Evolutionary conservation across 2,797 vertebrate species (phyloP), one percentile per base, ranked within the genome.

Genomic region (Anas georgica): DNA sequence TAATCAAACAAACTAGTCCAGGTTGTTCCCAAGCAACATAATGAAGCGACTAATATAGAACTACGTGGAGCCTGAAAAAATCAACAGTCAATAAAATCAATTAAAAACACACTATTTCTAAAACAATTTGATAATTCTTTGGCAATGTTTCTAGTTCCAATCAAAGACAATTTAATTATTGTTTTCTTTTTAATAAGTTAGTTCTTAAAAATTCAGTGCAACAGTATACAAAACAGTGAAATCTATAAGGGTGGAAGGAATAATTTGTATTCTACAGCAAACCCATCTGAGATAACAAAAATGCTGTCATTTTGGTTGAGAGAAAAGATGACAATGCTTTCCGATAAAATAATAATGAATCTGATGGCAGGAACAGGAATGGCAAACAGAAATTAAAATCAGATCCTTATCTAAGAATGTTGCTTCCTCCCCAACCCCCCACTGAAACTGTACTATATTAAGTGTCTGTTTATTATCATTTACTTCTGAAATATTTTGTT

Each of bases 1-100:
- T 78, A 83, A 73, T 82, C 35, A 86, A 92, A 87, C 21, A 63
- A 90, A 89, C 54, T 39, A 85, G 73, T 62, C 76, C 45, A 86
- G 45, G 50, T 60, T 60, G 58, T 77, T 91, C n/a, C 83, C 72
- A 46, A 81, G 37, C 58, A 91, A 92, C 88, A 90, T 58, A 26
- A 58, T 43, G 31, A 93, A 86, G 41, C 50, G 50, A 90, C 45
- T 67, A 70, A 78, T 56, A 50, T 0, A 70, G 20, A 41, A 60
- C 78, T 70, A 73, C 26, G 4, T 52, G 23, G 93, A 85, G 45
- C 55, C 76, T 64, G 58, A 75, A 87, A 87, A 93, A 93, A 91
- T 13, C 31, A 90, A 67, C n/a, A 33, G 41, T n/a, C 52, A 85
- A 31, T 59, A n/a, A 92, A 84, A 83, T 77, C 23, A 70, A 46